These are phyloP conservation scores for Xerus inauris DNA, from an alignment of 2,113 vertebrate genomes.

Conservation along the genomic window DNA sequence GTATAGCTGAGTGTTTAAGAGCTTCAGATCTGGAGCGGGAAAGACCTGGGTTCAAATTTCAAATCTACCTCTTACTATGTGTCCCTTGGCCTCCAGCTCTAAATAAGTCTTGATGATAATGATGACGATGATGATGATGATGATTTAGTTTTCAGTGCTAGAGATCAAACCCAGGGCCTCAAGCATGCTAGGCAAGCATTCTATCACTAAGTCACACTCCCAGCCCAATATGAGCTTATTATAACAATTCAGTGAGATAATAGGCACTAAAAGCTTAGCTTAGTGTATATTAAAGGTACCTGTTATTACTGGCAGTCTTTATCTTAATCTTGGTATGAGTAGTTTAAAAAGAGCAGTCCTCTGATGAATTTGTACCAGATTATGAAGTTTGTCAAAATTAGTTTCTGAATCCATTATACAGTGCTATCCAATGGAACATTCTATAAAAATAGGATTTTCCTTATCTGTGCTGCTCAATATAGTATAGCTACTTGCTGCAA, in stretches of 20 bases:
- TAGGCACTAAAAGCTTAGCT: not conserved
- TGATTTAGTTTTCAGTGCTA: not conserved
- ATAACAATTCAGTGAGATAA: not conserved
- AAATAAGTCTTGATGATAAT: not conserved
- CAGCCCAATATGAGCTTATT: not conserved
- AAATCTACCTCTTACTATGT: not conserved
- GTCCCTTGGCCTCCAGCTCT: not conserved
- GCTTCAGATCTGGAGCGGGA: not conserved
- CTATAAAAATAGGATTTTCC: not conserved
- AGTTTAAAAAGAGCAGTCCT: constrained; percentile 31
- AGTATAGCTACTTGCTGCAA: not conserved
- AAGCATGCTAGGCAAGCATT: not conserved
- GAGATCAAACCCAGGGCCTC: not conserved
- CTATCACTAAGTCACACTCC: too few species aligned
- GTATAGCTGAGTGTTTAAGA: not conserved
- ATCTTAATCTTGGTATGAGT: not conserved
- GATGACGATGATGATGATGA: not conserved
- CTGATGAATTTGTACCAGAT: not conserved
- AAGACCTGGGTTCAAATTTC: not conserved
- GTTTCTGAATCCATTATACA: not conserved
- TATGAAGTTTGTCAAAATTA: not conserved
- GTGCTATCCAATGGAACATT: not conserved
- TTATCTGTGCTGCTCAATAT: not conserved
- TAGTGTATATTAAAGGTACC: not conserved
- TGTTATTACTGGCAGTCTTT: not conserved